These are phyloP conservation scores for Lasiommata megera DNA, from an alignment of 2,888 invertebrate genomes.

Conservation along the genomic window DNA sequence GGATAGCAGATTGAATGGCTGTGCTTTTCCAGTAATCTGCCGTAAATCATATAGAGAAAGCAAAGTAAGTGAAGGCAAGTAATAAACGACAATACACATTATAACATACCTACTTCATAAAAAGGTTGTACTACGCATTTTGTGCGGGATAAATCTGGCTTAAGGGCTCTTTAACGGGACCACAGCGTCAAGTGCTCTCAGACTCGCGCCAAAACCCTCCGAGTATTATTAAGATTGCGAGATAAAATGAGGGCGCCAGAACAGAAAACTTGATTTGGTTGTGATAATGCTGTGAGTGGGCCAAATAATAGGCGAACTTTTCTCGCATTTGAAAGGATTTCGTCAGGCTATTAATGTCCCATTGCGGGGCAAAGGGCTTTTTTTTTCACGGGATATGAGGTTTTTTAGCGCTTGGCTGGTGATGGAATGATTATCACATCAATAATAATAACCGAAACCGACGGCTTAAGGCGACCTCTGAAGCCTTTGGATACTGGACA, in stretches of 20 bases:
- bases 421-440: too few relatives aligned
- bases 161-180: slow-evolving; percentile 26
- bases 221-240: slow-evolving; percentile 29
- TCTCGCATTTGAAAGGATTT: neutral
- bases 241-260: slow-evolving; percentile 27
- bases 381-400: too few relatives aligned
- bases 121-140: slow-evolving; percentile 18
- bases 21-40: too few relatives aligned
- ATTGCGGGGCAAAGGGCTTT: too few relatives aligned
- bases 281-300: slow-evolving; percentile 19
- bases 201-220: slow-evolving; percentile 27
- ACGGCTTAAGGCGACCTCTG: too few relatives aligned
- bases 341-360: too few relatives aligned
- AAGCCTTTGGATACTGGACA: too few relatives aligned
- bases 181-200: slow-evolving; percentile 26
- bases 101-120: slow-evolving; percentile 12
- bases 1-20: too few relatives aligned
- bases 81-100: slow-evolving; percentile 9
- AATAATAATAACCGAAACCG: too few relatives aligned
- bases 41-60: too few relatives aligned
- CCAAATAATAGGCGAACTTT: slow-evolving; percentile 11
- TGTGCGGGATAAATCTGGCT: slow-evolving; percentile 28
- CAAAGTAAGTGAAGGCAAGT: neutral
- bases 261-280: slow-evolving; percentile 24
- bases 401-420: too few relatives aligned